Percentiles rank a stretch among this genome's conserved stretches.
Evolutionary conservation across 2,113 vertebrate genomes (phyloP).

Genomic region (Lepus timidus): DNA sequence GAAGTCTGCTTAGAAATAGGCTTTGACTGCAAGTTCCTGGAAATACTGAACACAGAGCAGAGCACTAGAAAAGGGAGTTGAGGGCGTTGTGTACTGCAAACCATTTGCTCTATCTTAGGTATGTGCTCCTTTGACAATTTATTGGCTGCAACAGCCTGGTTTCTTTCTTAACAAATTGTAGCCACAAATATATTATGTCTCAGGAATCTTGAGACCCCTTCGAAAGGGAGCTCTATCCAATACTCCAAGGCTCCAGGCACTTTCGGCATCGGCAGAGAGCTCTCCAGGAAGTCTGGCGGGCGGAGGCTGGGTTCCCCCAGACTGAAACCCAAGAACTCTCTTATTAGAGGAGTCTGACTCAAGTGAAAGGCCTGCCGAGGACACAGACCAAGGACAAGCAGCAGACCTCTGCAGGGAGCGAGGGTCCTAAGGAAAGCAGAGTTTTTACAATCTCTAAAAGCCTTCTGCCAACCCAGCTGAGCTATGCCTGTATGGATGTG

Average conservation of each 20-base stretch:
- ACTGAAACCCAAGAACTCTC: slow-evolving; percentile 81
- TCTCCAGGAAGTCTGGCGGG: slow-evolving; percentile 78
- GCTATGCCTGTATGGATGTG: slow-evolving; percentile 56
- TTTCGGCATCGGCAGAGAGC: slow-evolving; percentile 53
- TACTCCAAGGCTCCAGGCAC: slow-evolving; percentile 62
- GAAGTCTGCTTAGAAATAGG: slow-evolving; percentile 37
- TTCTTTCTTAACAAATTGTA: slow-evolving; percentile 78
- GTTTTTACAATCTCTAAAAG: slow-evolving; percentile 63
- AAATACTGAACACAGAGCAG: neutral
- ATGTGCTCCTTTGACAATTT: slow-evolving; percentile 74
- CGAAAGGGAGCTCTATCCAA: slow-evolving; percentile 56
- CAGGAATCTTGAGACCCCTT: slow-evolving; percentile 77
- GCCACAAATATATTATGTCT: slow-evolving; percentile 78
- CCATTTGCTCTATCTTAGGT: slow-evolving; percentile 68
- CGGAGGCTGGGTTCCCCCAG: slow-evolving; percentile 75
- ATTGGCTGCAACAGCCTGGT: slow-evolving; percentile 64
- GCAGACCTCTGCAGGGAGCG: slow-evolving; percentile 60
- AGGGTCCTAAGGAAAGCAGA: slow-evolving; percentile 61
- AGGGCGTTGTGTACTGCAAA: neutral
- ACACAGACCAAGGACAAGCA: slow-evolving; percentile 75
- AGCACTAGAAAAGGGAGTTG: neutral
- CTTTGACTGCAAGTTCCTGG: neutral
- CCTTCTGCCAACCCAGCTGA: slow-evolving; percentile 51
- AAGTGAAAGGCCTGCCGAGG: slow-evolving; percentile 79
- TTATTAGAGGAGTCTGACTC: slow-evolving; percentile 79